Percentiles rank a stretch among this genome's conserved stretches.
phyloP scores from a whole-genome alignment of 2,888 invertebrate species.

The Cerastoderma edule region DNA sequence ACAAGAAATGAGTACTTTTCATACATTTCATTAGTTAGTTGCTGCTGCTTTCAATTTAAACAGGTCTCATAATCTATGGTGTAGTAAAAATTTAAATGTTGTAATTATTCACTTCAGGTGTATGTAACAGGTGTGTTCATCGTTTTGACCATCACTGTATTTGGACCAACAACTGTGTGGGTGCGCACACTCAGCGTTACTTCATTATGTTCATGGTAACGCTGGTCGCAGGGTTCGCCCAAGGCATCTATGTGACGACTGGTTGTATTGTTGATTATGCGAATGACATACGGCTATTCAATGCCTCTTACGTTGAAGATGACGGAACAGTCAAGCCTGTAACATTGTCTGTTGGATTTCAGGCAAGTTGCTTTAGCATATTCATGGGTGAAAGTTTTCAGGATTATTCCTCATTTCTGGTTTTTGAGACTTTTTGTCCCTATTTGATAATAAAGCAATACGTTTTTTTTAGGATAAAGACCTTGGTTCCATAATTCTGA shows the following conservation, averaged over 20 bases:
- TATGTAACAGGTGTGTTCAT: conserved; percentile 80
- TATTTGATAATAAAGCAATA: too few relatives aligned
- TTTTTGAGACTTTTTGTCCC: too few relatives aligned
- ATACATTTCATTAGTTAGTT: too few relatives aligned
- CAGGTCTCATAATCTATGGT: too few relatives aligned
- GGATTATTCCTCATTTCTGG: too few relatives aligned
- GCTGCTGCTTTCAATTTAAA: too few relatives aligned
- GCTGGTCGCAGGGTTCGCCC: conserved; percentile 74
- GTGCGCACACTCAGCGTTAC: conserved; percentile 80
- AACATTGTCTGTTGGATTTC: conserved; percentile 73
- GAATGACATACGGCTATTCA: conserved; percentile 67
- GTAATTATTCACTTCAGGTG: conserved; percentile 66
- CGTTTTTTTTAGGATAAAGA: too few relatives aligned
- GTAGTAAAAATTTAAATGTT: background rate
- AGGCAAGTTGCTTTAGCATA: too few relatives aligned
- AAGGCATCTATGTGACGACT: conserved; percentile 74
- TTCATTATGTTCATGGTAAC: conserved; percentile 80
- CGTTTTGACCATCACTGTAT: conserved; percentile 83
- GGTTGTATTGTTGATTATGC: conserved; percentile 72
- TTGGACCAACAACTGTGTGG: conserved; percentile 83
- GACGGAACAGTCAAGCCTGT: conserved; percentile 72
- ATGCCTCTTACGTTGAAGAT: conserved; percentile 70
- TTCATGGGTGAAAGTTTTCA: too few relatives aligned
- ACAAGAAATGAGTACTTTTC: too few relatives aligned
- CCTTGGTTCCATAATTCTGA: too few relatives aligned